Evolutionary conservation across 1,140 invertebrate species (phyloP).

Genomic region (Megathymus violae): DNA sequence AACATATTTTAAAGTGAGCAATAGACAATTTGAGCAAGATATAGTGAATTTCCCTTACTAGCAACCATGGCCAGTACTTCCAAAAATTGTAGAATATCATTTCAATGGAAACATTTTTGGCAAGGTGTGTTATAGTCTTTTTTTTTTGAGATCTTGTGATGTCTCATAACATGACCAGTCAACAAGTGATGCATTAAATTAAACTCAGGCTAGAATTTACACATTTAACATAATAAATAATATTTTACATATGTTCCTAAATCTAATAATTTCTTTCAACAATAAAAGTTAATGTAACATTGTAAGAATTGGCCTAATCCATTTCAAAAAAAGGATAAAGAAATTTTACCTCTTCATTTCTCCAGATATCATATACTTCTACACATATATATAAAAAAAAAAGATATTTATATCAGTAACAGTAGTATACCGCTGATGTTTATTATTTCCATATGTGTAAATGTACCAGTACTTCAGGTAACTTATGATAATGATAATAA

Average conservation of each 20-base stretch:
- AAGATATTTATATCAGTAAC: too few relatives aligned
- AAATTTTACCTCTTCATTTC: neutral
- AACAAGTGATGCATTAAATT: conserved; percentile 45
- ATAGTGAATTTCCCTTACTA: neutral
- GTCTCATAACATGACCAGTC: conserved; percentile 52
- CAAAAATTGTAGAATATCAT: conserved; percentile 32
- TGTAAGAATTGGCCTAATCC: conserved; percentile 3
- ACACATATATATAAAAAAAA: neutral
- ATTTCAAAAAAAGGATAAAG: conserved; percentile 20
- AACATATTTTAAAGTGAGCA: conserved; percentile 50
- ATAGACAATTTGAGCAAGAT: conserved; percentile 57
- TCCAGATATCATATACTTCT: neutral
- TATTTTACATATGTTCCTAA: conserved; percentile 28
- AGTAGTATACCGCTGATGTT: neutral
- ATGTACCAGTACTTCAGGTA: conserved; percentile 15
- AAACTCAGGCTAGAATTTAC: conserved; percentile 21
- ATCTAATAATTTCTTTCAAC: conserved; percentile 36
- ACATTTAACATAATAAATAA: conserved; percentile 43
- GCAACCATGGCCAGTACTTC: neutral
- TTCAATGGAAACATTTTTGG: conserved; percentile 47
- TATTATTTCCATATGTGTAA: neutral
- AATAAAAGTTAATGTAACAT: conserved; percentile 21
- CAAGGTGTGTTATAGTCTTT: conserved; percentile 58
- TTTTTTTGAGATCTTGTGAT: conserved; percentile 63
- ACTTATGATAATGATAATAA: conserved; percentile 4